Percentiles rank a stretch among this genome's conserved stretches.
phyloP scores from a whole-genome alignment of 1,140 invertebrate species.

The Nasonia giraulti region DNA sequence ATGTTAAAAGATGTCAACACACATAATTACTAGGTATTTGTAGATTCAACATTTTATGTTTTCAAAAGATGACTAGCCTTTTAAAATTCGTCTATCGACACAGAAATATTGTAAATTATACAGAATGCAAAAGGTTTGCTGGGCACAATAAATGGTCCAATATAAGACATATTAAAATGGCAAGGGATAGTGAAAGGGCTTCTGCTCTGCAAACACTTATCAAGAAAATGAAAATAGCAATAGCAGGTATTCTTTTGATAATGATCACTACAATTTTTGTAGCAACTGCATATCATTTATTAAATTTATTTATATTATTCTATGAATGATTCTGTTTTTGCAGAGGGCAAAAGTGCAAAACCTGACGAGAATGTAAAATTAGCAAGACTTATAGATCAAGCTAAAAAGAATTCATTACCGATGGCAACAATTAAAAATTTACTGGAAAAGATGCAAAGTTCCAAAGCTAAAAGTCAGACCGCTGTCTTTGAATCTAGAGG shows the following conservation, averaged over 20 bases:
- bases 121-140: slow-evolving; percentile 70
- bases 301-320: slow-evolving; percentile 13
- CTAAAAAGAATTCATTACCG: slow-evolving; percentile 78
- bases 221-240: slow-evolving; percentile 75
- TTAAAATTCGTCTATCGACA: slow-evolving; percentile 10
- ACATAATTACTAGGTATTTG: not conserved
- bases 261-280: not conserved
- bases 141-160: slow-evolving; percentile 87
- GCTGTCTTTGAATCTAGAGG: slow-evolving; percentile 71
- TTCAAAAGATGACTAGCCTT: slow-evolving; percentile 50
- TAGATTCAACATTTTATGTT: not conserved
- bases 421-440: slow-evolving; percentile 75
- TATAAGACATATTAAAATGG: slow-evolving; percentile 80
- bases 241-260: slow-evolving; percentile 70
- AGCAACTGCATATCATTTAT: not conserved
- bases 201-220: slow-evolving; percentile 70
- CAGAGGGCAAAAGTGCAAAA: slow-evolving; percentile 75
- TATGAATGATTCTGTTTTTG: slow-evolving; percentile 42
- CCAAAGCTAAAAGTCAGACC: slow-evolving; percentile 63
- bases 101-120: slow-evolving; percentile 40
- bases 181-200: slow-evolving; percentile 77
- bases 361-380: slow-evolving; percentile 76
- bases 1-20: not conserved
- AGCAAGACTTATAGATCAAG: slow-evolving; percentile 76
- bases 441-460: slow-evolving; percentile 73